Evolutionary conservation across 1,140 invertebrate genomes (phyloP), one percentile per base, ranked within the genome.

Genomic region (Ylistrum balloti): DNA sequence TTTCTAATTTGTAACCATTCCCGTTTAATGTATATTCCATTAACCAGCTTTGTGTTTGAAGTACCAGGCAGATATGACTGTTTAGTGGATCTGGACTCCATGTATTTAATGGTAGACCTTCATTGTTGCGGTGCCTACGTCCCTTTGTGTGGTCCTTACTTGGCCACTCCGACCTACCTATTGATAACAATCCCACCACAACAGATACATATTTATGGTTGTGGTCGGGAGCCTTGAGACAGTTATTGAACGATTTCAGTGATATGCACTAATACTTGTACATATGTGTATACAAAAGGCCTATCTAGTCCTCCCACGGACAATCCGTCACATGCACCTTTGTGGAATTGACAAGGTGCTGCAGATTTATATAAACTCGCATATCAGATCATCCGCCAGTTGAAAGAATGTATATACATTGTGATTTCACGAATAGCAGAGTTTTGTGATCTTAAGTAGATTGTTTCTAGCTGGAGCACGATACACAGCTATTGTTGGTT

Each of bases 401-500:
- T 74, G 11, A 74, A 74, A 74, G 56, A 74, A 74, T 11, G n/a
- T n/a, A 1, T n/a, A 74, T 74, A 74, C 56, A 74, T 74, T 74
- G 56, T 74, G 56, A 74, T 28, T 17, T 28, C 22, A n/a, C 22
- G 5, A 74, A 74, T 74, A 74, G 56, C 56, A 74, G 28, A 17
- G 56, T 74, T 74, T 74, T 74, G n/a, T 74, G 56, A 74, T 74
- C 56, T 74, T n/a, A 74, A 74, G 56, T 74, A 74, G 56, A 74
- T 74, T 74, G 56, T 74, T 74, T 74, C 56, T n/a, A 74, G 1
- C 15, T 28, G 22, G 22, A 28, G n/a, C n/a, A 74, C 56, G 56
- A 74, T 74, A 74, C 56, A 28, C 5, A 28, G 56, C 22, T 74
- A 74, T 74, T 74, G 56, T 74, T 17, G 56, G 5, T 74, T 7